A percentile compares a stretch with the other conserved stretches of the same genome.
Conservation (phyloP, 2,113 vertebrate species). For the Prionailurus viverrinus region DNA sequence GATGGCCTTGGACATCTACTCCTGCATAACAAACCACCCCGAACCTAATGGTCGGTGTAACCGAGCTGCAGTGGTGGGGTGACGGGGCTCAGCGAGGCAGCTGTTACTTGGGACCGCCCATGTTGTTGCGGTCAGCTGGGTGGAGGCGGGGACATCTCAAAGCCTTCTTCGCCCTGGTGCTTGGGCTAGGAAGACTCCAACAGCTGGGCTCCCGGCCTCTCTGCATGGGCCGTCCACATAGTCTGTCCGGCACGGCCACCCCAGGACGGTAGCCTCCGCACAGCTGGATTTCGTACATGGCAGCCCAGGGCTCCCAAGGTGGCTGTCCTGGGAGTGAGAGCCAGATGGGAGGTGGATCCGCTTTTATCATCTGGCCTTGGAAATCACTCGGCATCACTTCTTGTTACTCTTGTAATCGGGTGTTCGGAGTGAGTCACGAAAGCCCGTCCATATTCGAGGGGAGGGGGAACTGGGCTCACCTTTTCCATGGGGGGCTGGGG, state of each 20-base stretch:
- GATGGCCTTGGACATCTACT: not conserved
- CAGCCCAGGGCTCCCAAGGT: not conserved
- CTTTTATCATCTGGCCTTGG: conserved; percentile 21
- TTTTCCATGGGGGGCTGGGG: not conserved
- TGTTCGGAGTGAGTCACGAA: conserved; percentile 31
- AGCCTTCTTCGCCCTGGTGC: not conserved
- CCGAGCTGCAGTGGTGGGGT: not conserved
- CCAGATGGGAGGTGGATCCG: not conserved
- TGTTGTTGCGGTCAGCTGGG: not conserved
- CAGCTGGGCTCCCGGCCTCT: not conserved
- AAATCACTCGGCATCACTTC: not conserved
- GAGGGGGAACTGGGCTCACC: not conserved
- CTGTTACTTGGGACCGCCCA: not conserved
- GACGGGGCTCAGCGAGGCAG: not conserved
- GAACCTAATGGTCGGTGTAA: not conserved
- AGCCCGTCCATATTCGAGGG: not conserved
- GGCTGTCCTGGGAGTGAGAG: not conserved
- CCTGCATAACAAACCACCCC: not conserved
- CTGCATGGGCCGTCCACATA: not conserved
- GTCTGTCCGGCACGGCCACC: not conserved
- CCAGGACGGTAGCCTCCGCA: not conserved
- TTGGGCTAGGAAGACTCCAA: not conserved
- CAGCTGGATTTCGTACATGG: not conserved
- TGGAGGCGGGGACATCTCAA: not conserved
- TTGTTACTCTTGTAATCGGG: not conserved